Conservation (phyloP, 2,888 invertebrate species). For the Acronicta leporina region DNA sequence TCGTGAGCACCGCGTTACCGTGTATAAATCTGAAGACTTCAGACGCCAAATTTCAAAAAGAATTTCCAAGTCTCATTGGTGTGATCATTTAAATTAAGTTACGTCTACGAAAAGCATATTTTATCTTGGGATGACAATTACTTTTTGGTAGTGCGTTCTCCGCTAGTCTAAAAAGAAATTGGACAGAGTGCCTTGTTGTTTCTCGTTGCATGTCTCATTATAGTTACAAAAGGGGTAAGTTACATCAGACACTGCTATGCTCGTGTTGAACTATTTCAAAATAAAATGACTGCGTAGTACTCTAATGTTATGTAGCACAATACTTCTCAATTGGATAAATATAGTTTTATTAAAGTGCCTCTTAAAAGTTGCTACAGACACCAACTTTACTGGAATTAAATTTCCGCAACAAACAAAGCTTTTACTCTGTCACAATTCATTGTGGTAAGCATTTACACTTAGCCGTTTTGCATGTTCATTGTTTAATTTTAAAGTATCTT, state of each 20-base stretch:
- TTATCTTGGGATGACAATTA: conserved; percentile 58
- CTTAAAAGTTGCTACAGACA: conserved; percentile 66
- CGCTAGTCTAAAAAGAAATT: conserved; percentile 66
- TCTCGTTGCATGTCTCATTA: conserved; percentile 73
- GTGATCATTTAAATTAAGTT: conserved; percentile 59
- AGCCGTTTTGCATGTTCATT: conserved; percentile 70
- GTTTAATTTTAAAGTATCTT: conserved; percentile 66
- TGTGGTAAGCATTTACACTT: conserved; percentile 71
- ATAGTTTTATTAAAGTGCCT: conserved; percentile 60
- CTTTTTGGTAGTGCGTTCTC: conserved; percentile 69
- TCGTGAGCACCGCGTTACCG: conserved; percentile 75
- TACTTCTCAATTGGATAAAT: conserved; percentile 51
- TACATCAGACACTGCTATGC: conserved; percentile 58
- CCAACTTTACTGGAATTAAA: conserved; percentile 72
- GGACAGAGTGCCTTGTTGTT: conserved; percentile 61
- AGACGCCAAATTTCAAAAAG: conserved; percentile 53
- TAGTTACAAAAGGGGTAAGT: conserved; percentile 68
- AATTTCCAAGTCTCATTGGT: conserved; percentile 45
- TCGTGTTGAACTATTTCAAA: conserved; percentile 61
- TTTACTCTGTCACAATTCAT: conserved; percentile 79
- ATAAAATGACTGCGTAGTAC: conserved; percentile 54
- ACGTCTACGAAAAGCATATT: conserved; percentile 11
- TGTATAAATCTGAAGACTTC: conserved; percentile 54
- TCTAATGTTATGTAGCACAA: conserved; percentile 26
- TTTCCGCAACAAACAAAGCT: conserved; percentile 78